Evolutionary conservation across 2,888 invertebrate genomes (phyloP).

Genomic region (Colostygia pectinataria): DNA sequence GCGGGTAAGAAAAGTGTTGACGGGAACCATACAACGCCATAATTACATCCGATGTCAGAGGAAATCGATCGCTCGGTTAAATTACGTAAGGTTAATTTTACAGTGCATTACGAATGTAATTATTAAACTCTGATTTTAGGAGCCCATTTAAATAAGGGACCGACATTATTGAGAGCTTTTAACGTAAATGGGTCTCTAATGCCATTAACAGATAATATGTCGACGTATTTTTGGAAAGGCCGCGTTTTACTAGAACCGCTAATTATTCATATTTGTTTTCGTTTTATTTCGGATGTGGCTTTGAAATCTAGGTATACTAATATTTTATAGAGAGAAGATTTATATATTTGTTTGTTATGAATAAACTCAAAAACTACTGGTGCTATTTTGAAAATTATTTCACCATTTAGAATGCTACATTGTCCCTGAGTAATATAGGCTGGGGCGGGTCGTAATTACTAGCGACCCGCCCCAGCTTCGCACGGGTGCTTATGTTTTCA

Average conservation of each 20-base stretch:
- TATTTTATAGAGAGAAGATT: too few relatives aligned
- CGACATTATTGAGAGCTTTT: conserved; percentile 55
- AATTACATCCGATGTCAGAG: conserved; percentile 20
- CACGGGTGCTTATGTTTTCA: too few relatives aligned
- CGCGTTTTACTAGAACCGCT: neutral
- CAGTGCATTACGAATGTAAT: conserved; percentile 16
- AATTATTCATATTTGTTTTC: too few relatives aligned
- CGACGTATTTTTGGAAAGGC: conserved; percentile 19
- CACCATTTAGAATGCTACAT: too few relatives aligned
- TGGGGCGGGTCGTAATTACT: too few relatives aligned
- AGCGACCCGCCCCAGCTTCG: too few relatives aligned
- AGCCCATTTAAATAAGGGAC: conserved; percentile 48
- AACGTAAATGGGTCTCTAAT: conserved; percentile 50
- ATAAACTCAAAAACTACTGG: too few relatives aligned
- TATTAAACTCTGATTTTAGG: conserved; percentile 39
- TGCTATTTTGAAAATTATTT: too few relatives aligned
- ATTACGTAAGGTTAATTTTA: conserved; percentile 10
- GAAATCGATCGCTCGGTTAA: conserved; percentile 11
- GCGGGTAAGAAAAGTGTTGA: conserved; percentile 27
- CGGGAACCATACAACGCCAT: conserved; percentile 26
- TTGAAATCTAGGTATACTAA: too few relatives aligned
- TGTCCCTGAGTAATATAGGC: too few relatives aligned
- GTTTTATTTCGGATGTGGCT: too few relatives aligned
- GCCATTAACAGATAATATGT: conserved; percentile 42
- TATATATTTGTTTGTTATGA: too few relatives aligned